These are phyloP conservation scores for Papilio dardanus DNA, from an alignment of 1,140 invertebrate genomes.

Conservation along the genomic window DNA sequence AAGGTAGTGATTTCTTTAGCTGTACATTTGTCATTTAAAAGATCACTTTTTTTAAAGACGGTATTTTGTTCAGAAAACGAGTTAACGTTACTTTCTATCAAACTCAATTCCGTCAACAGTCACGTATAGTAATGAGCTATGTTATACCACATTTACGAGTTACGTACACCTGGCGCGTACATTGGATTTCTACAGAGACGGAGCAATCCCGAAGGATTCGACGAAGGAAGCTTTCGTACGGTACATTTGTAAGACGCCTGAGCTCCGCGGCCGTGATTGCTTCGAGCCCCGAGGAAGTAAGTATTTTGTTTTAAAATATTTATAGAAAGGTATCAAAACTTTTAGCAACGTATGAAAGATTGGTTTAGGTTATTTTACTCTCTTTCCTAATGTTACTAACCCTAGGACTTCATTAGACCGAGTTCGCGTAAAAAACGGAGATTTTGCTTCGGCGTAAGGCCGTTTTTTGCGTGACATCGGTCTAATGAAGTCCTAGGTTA, in stretches of 20 bases:
- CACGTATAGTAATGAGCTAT: conserved; percentile 48
- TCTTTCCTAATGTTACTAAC: too few relatives aligned
- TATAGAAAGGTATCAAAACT: background rate
- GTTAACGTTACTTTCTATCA: conserved; percentile 43
- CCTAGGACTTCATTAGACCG: too few relatives aligned
- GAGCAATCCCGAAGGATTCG: conserved; percentile 62
- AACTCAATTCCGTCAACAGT: conserved; percentile 43
- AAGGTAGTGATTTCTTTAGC: too few relatives aligned
- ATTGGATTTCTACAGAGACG: conserved; percentile 66
- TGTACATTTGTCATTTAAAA: background rate
- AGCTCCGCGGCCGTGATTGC: conserved; percentile 46
- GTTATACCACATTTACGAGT: conserved; percentile 47
- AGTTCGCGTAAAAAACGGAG: too few relatives aligned
- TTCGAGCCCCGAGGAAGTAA: conserved; percentile 32
- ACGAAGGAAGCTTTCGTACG: conserved; percentile 48
- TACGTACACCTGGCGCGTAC: conserved; percentile 42
- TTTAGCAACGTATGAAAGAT: background rate
- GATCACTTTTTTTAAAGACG: background rate
- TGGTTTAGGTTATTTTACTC: too few relatives aligned
- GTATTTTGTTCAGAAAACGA: background rate
- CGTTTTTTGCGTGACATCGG: too few relatives aligned
- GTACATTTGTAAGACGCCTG: conserved; percentile 56
- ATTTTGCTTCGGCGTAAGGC: too few relatives aligned
- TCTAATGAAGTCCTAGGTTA: too few relatives aligned
- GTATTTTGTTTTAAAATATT: conserved; percentile 2